Conservation (phyloP, 2,888 invertebrate genomes). For the Mechanitis messenoides region DNA sequence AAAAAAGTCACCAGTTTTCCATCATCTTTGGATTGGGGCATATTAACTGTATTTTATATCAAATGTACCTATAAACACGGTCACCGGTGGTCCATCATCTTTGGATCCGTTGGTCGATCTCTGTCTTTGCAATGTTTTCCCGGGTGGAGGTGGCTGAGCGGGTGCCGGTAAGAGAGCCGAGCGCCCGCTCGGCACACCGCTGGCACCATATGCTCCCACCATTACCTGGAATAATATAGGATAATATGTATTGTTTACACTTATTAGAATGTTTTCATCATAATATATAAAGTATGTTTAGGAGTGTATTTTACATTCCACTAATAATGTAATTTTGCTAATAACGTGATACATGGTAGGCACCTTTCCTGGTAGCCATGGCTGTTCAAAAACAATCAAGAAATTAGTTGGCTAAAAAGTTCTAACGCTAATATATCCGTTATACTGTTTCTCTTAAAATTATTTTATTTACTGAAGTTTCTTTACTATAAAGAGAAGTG, state of each 20-base stretch:
- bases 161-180: constrained; percentile 47
- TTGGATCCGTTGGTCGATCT: constrained; percentile 54
- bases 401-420: no score
- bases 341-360: no score
- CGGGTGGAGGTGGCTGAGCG: constrained; percentile 52
- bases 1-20: no score
- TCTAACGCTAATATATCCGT: no score
- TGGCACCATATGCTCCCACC: constrained; percentile 61
- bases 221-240: constrained; percentile 47
- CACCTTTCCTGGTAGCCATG: no score
- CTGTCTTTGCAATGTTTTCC: constrained; percentile 56
- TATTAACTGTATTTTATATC: not conserved
- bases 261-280: not conserved
- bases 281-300: no score
- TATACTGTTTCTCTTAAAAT: not conserved
- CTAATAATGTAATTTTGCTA: no score
- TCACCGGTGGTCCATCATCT: constrained; percentile 91
- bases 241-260: not conserved
- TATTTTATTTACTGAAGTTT: no score
- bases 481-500: no score
- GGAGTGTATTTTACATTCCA: not conserved
- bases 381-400: no score
- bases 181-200: constrained; percentile 36
- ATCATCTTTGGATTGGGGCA: no score
- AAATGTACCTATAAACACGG: constrained; percentile 92